phyloP scores from a whole-genome alignment of 2,113 vertebrate genomes.

The Herpetotheres cachinnans region DNA sequence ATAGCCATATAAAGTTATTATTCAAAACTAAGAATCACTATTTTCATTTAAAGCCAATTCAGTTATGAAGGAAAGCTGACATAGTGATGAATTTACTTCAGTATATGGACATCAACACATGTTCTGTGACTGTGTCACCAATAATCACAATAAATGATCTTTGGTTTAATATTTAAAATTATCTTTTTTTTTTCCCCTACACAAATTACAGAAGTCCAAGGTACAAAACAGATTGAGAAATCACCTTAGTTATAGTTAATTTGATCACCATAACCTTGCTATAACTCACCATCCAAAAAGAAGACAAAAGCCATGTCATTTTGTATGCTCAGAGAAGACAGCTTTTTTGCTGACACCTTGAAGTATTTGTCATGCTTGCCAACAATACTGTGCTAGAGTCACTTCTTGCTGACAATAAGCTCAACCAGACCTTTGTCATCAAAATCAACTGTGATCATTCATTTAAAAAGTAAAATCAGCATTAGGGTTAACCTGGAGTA shows the following conservation, averaged over 20 bases:
- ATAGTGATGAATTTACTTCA: background rate
- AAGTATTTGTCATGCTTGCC: background rate
- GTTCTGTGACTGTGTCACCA: background rate
- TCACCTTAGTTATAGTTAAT: background rate
- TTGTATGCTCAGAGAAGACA: background rate
- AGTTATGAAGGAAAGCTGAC: background rate
- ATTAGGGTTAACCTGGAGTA: background rate
- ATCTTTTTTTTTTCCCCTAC: no score
- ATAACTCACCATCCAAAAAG: background rate
- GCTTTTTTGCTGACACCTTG: background rate
- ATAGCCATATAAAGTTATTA: background rate
- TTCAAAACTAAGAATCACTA: background rate
- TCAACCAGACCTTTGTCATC: background rate
- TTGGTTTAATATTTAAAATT: background rate
- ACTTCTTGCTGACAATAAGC: background rate
- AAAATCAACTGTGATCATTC: background rate
- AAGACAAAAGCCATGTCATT: background rate
- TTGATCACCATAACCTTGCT: background rate
- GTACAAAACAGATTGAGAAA: background rate
- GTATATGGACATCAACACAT: background rate
- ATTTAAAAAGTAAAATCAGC: background rate
- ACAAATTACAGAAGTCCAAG: background rate
- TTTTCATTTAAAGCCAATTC: background rate
- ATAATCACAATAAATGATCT: background rate
- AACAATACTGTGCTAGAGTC: background rate